These are phyloP conservation scores for Chamaea fasciata DNA, from an alignment of 2,113 vertebrate genomes.

Conservation along the genomic window DNA sequence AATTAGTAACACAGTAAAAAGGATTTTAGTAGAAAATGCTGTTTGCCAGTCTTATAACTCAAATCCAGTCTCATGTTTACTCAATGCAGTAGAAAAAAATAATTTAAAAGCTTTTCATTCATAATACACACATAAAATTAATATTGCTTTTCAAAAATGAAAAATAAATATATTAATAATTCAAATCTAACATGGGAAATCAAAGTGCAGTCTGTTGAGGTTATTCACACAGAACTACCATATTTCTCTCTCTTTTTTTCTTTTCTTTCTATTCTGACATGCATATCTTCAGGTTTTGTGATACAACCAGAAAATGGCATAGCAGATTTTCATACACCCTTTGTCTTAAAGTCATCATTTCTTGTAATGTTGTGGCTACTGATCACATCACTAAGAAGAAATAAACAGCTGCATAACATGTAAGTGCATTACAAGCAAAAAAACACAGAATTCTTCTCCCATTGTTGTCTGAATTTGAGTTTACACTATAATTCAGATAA, in stretches of 20 bases:
- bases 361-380: neutral
- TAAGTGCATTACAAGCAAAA: neutral
- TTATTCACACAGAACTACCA: neutral
- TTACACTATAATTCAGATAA: neutral
- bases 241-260: neutral
- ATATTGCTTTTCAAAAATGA: neutral
- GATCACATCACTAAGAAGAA: neutral
- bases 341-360: neutral
- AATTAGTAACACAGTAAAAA: neutral
- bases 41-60: neutral
- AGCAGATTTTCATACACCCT: neutral
- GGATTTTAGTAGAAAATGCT: neutral
- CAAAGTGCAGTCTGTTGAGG: neutral
- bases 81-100: neutral
- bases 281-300: neutral
- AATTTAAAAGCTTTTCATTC: neutral
- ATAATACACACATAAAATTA: neutral
- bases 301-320: neutral
- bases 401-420: neutral
- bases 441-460: neutral
- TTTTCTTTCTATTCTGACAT: neutral
- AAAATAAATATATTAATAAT: neutral
- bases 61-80: neutral
- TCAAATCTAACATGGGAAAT: neutral
- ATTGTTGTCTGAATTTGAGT: neutral